Base-by-base conservation (phyloP, 1,140 invertebrate genomes). In the Magallana gigas region DNA sequence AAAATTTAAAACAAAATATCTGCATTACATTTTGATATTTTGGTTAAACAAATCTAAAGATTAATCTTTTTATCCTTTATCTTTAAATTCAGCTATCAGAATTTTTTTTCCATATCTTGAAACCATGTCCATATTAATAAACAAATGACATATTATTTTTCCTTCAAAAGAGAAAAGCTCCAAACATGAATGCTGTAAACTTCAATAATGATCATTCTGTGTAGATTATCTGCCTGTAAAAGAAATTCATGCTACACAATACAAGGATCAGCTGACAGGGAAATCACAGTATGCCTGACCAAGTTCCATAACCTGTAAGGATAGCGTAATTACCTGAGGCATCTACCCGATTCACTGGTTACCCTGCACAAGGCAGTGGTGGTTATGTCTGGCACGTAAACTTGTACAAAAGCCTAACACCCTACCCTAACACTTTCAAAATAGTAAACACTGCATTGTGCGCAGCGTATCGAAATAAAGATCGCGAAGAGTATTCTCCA, bases 381-480 rank as follows among this genome's bases (percentile, higher is more conserved):
- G 36, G 68, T 18, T 76, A 29, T 76, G 68, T 76, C 68, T 76
- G 68, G 68, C 82, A 59, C 59, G 82, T 12, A 11, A 57, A 83
- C 81, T 57, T 81, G 60, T 85, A 88, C 57, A 59, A 80, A 59
- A 57, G 71, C 90, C 89, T 91, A 91, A 83, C 88, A 88, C 86
- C 85, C 64, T 83, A 90, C 71, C 91, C 92, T 93, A 93, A 90
- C 71, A 93, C 92, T 93, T 92, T 90, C 29, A 76, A 83, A 18
- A 83, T 86, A 36, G 90, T 91, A 92, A 92, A 93, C 93, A 95
- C 95, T 95, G 95, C 95, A 95, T 96, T 95, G 95, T 95, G 95
- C 95, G 94, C 95, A 95, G 95, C 93, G 91, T 91, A 93, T 94
- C 87, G 85, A 88, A 68, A 76, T 57, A 85, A 84, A 11, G 57